These are phyloP conservation scores for Branchipolynoe longqiensis DNA, from an alignment of 2,888 invertebrate species.

Conservation along the genomic window DNA sequence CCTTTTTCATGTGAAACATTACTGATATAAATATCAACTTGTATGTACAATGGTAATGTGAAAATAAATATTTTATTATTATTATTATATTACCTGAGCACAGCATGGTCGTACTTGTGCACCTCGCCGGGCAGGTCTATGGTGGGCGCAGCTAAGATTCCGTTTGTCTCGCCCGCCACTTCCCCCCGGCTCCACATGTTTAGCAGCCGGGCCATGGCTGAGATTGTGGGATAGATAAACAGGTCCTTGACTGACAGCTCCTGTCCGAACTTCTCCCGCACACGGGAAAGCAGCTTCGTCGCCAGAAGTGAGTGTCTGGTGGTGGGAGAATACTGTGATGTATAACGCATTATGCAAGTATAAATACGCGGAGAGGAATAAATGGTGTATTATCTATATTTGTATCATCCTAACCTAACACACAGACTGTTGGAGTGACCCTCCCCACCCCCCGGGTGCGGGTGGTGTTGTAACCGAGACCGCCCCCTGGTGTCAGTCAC, in stretches of 20 bases:
- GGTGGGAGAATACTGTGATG: background rate
- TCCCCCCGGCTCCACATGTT: constrained; percentile 70
- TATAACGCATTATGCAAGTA: too few relatives aligned
- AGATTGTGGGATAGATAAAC: constrained; percentile 80
- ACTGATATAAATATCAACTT: too few relatives aligned
- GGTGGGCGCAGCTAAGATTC: constrained; percentile 56
- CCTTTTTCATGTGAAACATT: too few relatives aligned
- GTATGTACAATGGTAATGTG: too few relatives aligned
- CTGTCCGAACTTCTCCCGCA: constrained; percentile 74
- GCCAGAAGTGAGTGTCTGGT: constrained; percentile 82
- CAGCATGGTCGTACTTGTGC: constrained; percentile 77
- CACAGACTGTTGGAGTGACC: too few relatives aligned
- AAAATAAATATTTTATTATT: too few relatives aligned
- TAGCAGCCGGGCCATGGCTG: constrained; percentile 77
- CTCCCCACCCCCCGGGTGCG: too few relatives aligned
- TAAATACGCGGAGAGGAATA: too few relatives aligned
- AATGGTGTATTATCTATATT: too few relatives aligned
- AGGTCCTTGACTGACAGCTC: constrained; percentile 80
- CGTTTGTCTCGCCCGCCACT: constrained; percentile 62
- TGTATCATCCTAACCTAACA: too few relatives aligned
- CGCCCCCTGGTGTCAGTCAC: too few relatives aligned
- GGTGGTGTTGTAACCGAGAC: too few relatives aligned
- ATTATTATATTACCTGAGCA: constrained; percentile 73
- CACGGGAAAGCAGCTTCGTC: constrained; percentile 77
- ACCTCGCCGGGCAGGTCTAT: constrained; percentile 80